These are phyloP conservation scores for Dendroctonus ponderosae DNA, from an alignment of 1,140 invertebrate genomes.

Conservation along the genomic window DNA sequence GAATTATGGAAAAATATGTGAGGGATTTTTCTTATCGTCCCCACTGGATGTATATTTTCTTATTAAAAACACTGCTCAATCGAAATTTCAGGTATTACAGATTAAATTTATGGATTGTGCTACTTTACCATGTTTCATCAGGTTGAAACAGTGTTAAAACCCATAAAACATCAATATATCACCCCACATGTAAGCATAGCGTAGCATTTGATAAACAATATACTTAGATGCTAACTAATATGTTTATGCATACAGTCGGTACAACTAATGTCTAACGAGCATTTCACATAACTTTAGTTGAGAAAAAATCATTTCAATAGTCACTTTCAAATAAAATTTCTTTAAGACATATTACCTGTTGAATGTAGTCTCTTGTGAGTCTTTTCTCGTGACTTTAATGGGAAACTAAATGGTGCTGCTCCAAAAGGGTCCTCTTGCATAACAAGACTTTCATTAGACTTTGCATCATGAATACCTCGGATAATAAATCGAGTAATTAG, in stretches of 20 bases:
- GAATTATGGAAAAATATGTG: no score
- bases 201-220: background rate
- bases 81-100: no score
- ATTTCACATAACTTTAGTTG: no score
- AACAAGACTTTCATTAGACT: slow-evolving; percentile 75
- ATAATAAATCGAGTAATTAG: background rate
- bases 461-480: slow-evolving; percentile 70
- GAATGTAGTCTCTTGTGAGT: slow-evolving; percentile 44
- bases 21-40: no score
- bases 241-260: background rate
- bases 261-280: no score
- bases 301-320: background rate
- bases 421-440: slow-evolving; percentile 77
- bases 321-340: background rate
- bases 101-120: no score
- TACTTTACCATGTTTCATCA: no score
- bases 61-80: no score
- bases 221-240: slow-evolving; percentile 2
- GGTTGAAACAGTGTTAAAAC: background rate
- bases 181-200: background rate
- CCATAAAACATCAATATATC: background rate
- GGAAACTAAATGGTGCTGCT: slow-evolving; percentile 76
- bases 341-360: slow-evolving; percentile 48
- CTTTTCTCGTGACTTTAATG: slow-evolving; percentile 48
- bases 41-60: no score